These are phyloP conservation scores for Caenorhabditis sp. DNA, from an alignment of 2,888 invertebrate species.

Conservation along the genomic window DNA sequence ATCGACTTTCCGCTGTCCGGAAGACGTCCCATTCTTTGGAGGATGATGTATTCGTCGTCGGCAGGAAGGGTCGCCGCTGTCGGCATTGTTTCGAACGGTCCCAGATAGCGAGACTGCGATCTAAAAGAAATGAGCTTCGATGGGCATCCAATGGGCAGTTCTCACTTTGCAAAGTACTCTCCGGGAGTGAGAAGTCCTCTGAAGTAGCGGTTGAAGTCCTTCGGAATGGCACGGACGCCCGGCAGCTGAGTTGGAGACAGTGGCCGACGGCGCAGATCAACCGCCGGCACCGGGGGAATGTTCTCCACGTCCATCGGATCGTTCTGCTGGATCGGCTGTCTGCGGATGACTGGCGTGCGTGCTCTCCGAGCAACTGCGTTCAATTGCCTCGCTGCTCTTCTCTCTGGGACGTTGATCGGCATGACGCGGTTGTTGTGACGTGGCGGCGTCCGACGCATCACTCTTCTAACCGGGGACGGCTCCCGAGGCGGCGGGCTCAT, in stretches of 20 bases:
- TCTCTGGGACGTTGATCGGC: conserved; percentile 3
- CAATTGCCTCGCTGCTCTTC: too few relatives aligned
- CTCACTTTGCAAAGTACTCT: conserved; percentile 57
- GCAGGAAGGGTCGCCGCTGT: conserved; percentile 23
- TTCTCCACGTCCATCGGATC: not conserved
- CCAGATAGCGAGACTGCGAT: conserved; percentile 46
- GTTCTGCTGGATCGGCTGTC: not conserved
- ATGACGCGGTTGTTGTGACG: too few relatives aligned
- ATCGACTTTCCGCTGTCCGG: conserved; percentile 57
- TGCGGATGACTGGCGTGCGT: too few relatives aligned
- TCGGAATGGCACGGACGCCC: conserved; percentile 53
- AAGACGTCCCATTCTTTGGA: conserved; percentile 60
- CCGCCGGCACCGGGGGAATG: not conserved
- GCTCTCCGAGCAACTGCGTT: not conserved
- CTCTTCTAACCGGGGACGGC: conserved; percentile 4
- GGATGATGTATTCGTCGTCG: conserved; percentile 42
- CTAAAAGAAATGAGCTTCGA: conserved; percentile 8
- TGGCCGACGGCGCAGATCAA: conserved; percentile 8
- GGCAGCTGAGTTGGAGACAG: conserved; percentile 51
- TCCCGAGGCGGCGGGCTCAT: not conserved
- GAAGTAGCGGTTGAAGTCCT: conserved; percentile 45
- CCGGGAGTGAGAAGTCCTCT: conserved; percentile 49
- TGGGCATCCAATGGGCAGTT: not conserved
- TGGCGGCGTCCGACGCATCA: not conserved
- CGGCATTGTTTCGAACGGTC: conserved; percentile 39